Conservation (phyloP, 1,140 invertebrate genomes). For the Zaprionus gabonicus region DNA sequence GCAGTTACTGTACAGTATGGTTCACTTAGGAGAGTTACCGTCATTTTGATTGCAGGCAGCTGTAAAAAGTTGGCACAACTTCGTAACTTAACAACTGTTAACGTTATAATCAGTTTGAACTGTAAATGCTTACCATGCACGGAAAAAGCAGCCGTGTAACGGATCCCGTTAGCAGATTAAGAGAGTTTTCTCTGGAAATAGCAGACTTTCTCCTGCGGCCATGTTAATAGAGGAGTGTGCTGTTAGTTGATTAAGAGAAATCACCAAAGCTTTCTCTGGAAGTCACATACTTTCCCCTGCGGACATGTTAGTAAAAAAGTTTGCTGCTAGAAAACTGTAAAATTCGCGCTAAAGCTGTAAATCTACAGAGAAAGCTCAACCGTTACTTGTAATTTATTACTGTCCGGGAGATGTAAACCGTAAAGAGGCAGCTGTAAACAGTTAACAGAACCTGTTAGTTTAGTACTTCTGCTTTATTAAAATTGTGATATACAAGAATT, state of each 20-base stretch:
- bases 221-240: no score
- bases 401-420: background rate
- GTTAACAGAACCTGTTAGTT: background rate
- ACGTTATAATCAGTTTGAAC: no score
- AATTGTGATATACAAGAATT: no score
- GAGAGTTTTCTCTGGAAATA: no score
- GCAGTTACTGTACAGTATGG: background rate
- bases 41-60: background rate
- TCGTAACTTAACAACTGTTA: no score
- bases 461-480: background rate
- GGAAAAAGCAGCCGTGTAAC: no score
- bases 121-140: no score
- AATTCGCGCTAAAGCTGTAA: background rate
- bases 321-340: background rate
- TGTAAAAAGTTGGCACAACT: background rate
- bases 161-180: no score
- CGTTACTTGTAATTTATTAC: background rate
- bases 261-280: background rate
- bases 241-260: slow-evolving; percentile 28
- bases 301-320: background rate
- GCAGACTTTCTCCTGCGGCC: no score
- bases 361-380: background rate
- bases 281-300: background rate
- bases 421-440: background rate
- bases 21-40: background rate